These are phyloP conservation scores for Nomada flava DNA, from an alignment of 2,888 invertebrate genomes.

Conservation along the genomic window DNA sequence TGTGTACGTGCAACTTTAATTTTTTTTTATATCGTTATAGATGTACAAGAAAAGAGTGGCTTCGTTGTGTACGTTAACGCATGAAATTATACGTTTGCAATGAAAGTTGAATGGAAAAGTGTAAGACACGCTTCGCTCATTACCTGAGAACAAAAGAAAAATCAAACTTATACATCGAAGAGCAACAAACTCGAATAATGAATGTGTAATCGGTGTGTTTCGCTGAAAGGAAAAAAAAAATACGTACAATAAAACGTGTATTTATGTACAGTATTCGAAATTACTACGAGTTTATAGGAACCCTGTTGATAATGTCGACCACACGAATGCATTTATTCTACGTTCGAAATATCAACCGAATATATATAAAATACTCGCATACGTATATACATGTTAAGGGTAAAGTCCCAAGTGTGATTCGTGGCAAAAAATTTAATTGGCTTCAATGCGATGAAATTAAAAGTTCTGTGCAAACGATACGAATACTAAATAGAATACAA, in stretches of 20 bases:
- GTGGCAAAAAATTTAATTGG: not conserved
- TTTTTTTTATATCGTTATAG: slow-evolving; percentile 14
- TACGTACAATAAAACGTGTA: slow-evolving; percentile 53
- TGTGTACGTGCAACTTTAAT: not conserved
- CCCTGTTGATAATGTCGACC: slow-evolving; percentile 64
- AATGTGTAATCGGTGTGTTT: slow-evolving; percentile 36
- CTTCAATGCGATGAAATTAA: slow-evolving; percentile 28
- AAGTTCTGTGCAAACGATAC: slow-evolving; percentile 16
- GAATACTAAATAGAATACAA: slow-evolving; percentile 57
- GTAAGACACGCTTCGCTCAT: slow-evolving; percentile 13
- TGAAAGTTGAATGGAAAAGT: slow-evolving; percentile 24
- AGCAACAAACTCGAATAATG: slow-evolving; percentile 21
- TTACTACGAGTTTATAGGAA: slow-evolving; percentile 68
- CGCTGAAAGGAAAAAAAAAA: slow-evolving; percentile 30
- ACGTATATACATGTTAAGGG: slow-evolving; percentile 56
- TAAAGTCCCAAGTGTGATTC: slow-evolving; percentile 56
- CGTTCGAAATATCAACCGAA: slow-evolving; percentile 51
- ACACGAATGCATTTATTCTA: slow-evolving; percentile 48
- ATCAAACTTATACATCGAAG: slow-evolving; percentile 26
- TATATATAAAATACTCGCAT: slow-evolving; percentile 59
- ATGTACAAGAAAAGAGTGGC: slow-evolving; percentile 26
- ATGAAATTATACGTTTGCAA: slow-evolving; percentile 19
- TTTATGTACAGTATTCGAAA: slow-evolving; percentile 62
- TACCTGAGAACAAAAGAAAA: slow-evolving; percentile 25
- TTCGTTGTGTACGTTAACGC: slow-evolving; percentile 47